These are phyloP conservation scores for Orchesellides sinensis DNA, from an alignment of 2,888 invertebrate species.

Conservation along the genomic window DNA sequence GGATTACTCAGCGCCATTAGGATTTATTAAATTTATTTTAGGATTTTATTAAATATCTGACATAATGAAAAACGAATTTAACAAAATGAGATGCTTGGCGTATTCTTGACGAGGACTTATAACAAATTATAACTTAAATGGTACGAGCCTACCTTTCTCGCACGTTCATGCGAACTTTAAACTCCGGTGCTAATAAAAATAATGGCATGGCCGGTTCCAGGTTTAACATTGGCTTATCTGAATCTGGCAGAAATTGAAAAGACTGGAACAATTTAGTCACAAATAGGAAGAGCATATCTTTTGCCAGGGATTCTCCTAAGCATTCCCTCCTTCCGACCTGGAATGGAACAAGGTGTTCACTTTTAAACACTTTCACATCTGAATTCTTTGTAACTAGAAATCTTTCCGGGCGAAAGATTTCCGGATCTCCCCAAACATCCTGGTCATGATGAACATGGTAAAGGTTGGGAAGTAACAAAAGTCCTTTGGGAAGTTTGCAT, in stretches of 20 bases:
- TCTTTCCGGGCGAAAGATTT: neutral
- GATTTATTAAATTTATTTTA: too few species aligned
- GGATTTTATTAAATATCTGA: too few species aligned
- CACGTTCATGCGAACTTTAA: too few species aligned
- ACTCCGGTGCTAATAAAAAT: too few species aligned
- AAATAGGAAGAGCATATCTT: slow-evolving; percentile 50
- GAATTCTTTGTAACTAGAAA: neutral
- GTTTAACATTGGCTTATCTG: neutral
- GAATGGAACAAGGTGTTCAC: neutral
- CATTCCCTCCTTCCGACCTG: slow-evolving; percentile 32
- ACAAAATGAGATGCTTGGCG: too few species aligned
- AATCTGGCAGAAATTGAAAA: slow-evolving; percentile 8
- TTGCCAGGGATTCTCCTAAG: slow-evolving; percentile 47
- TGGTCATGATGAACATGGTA: slow-evolving; percentile 12
- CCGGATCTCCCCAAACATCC: neutral
- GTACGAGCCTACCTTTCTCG: too few species aligned
- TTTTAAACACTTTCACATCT: neutral
- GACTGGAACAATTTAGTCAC: slow-evolving; percentile 46
- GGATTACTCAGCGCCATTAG: too few species aligned
- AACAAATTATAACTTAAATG: too few species aligned
- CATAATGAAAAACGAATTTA: too few species aligned
- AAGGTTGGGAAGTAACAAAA: neutral
- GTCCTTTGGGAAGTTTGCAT: neutral
- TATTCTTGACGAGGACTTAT: too few species aligned
- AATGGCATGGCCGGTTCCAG: neutral